phyloP scores from a whole-genome alignment of 2,113 vertebrate species.

The Ptilorrhoa leucosticta region DNA sequence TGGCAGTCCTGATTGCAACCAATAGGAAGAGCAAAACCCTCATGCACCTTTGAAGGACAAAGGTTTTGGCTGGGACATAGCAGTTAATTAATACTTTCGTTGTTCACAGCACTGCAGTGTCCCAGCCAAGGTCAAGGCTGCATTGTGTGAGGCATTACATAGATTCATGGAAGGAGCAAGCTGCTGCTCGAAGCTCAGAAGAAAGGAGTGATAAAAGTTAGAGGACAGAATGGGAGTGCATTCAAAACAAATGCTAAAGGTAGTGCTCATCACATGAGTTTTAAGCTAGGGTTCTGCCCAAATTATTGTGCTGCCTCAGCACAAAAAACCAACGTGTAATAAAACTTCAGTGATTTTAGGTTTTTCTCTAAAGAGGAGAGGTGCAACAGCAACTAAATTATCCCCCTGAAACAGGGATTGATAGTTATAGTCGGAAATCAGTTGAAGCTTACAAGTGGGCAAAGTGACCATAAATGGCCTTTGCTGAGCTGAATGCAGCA shows the following conservation, averaged over 20 bases:
- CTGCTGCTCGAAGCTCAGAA: neutral
- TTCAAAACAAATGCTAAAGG: neutral
- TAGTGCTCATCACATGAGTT: neutral
- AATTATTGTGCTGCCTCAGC: neutral
- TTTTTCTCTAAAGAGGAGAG: neutral
- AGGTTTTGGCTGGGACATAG: neutral
- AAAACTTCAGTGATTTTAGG: neutral
- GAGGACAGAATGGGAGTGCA: neutral
- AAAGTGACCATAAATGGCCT: neutral
- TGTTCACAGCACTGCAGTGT: conserved; percentile 7
- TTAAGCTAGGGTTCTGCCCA: neutral
- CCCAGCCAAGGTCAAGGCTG: neutral
- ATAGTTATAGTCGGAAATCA: neutral
- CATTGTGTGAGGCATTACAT: neutral
- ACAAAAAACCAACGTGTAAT: neutral
- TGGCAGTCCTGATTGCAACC: neutral
- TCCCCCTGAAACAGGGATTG: neutral
- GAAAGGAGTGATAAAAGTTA: neutral
- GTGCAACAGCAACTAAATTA: neutral
- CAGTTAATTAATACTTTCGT: conserved; percentile 41
- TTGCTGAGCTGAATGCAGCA: neutral
- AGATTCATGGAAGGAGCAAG: neutral
- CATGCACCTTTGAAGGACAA: neutral
- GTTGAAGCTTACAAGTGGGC: neutral
- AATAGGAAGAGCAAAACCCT: neutral